These are phyloP conservation scores for Chrysochloris asiatica DNA, from an alignment of 2,113 vertebrate species.

Conservation along the genomic window DNA sequence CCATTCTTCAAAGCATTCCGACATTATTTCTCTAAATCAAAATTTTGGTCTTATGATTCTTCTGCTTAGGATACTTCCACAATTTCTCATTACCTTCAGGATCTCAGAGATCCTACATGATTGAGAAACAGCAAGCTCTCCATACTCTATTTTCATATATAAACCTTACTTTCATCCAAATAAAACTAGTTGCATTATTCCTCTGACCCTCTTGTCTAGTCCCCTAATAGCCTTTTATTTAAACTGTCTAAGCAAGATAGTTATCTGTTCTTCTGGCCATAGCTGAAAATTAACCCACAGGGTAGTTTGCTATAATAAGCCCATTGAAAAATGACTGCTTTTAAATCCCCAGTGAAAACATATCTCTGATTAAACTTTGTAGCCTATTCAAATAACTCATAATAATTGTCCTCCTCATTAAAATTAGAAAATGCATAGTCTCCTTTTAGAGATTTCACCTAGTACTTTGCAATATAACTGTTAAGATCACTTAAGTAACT, in stretches of 20 bases:
- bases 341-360: not conserved
- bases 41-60: not conserved
- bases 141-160: not conserved
- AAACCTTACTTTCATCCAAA: not conserved
- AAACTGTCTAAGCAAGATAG: not conserved
- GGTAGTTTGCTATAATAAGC: not conserved
- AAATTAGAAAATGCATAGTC: conserved; percentile 1
- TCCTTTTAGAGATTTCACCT: not conserved
- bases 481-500: not conserved
- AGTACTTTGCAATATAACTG: not conserved
- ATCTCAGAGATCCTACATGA: not conserved
- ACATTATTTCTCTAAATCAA: not conserved
- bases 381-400: not conserved
- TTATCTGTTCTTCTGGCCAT: not conserved
- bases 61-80: not conserved
- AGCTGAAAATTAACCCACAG: not conserved
- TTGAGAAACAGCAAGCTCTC: not conserved
- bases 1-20: too few relatives aligned
- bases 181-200: not conserved
- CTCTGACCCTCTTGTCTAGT: not conserved
- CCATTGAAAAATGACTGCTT: not conserved
- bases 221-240: not conserved
- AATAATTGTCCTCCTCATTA: not conserved
- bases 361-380: not conserved
- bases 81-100: not conserved